Conservation (phyloP, 2,113 vertebrate species). For the Dolichotis patagonum region DNA sequence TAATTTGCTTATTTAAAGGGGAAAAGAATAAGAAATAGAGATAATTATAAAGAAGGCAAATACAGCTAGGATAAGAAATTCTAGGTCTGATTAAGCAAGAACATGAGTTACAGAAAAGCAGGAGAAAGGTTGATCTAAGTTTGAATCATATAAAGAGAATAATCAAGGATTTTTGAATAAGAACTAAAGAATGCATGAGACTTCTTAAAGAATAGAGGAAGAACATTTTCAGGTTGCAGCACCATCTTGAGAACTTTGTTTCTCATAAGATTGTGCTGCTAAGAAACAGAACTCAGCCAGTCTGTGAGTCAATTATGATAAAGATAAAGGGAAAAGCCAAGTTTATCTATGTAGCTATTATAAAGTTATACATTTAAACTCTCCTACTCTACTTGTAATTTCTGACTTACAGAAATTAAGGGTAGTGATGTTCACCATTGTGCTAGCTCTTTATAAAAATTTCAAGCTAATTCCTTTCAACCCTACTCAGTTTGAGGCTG, state of each 20-base stretch:
- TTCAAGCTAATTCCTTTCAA: not conserved
- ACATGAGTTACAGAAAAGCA: constrained; percentile 8
- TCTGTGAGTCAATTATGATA: not conserved
- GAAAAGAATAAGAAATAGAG: not conserved
- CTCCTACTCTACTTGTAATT: not conserved
- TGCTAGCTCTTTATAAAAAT: not conserved
- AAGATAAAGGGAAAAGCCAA: constrained; percentile 45
- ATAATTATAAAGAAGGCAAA: not conserved
- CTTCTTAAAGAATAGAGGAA: constrained; percentile 24
- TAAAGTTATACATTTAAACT: not conserved
- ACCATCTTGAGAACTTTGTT: not conserved
- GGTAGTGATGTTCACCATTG: not conserved
- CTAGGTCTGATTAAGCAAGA: not conserved
- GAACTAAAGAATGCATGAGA: constrained; percentile 10
- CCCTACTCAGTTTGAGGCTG: not conserved
- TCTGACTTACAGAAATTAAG: not conserved
- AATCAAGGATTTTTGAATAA: constrained; percentile 38
- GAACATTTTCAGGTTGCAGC: constrained; percentile 22
- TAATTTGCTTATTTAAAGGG: not conserved
- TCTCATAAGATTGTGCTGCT: constrained; percentile 42
- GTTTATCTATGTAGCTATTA: not conserved
- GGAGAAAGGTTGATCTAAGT: not conserved
- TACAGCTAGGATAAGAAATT: not conserved
- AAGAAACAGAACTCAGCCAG: constrained; percentile 41
- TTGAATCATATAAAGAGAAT: constrained; percentile 8